Evolutionary conservation across 1,140 invertebrate genomes (phyloP).

Genomic region (Ridgeia piscesae): DNA sequence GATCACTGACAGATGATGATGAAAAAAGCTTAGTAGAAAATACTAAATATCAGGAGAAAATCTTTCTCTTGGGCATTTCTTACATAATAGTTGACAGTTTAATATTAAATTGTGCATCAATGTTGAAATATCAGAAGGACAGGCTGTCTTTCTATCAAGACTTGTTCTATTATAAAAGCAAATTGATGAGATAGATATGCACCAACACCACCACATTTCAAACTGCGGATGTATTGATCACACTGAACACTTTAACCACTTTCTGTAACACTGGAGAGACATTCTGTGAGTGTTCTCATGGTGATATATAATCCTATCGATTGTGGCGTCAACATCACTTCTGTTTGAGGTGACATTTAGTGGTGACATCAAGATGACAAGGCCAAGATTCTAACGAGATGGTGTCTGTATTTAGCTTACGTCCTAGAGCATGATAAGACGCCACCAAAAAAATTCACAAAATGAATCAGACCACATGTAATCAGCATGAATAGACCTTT

Average conservation of each 20-base stretch:
- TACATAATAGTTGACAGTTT: too few species aligned
- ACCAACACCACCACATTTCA: neutral
- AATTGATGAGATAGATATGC: too few species aligned
- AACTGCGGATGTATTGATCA: neutral
- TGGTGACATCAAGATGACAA: neutral
- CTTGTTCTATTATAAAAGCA: too few species aligned
- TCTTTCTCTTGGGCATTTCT: too few species aligned
- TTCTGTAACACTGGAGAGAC: neutral
- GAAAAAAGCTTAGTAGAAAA: too few species aligned
- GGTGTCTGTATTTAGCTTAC: neutral
- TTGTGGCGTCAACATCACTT: neutral
- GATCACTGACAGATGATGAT: too few species aligned
- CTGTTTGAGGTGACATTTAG: neutral
- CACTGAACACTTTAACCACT: neutral
- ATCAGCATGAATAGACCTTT: neutral
- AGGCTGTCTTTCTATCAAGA: too few species aligned
- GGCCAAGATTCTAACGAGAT: neutral
- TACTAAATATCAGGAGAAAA: too few species aligned
- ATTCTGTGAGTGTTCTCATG: neutral
- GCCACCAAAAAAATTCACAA: too few species aligned
- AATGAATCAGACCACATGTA: neutral
- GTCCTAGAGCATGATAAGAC: neutral
- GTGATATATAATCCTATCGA: neutral
- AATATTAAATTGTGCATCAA: too few species aligned
- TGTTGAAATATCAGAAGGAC: too few species aligned